Evolutionary conservation across 2,888 invertebrate genomes (phyloP), one percentile per base, ranked within the genome.

Genomic region (Amphipyra tragopoginis): DNA sequence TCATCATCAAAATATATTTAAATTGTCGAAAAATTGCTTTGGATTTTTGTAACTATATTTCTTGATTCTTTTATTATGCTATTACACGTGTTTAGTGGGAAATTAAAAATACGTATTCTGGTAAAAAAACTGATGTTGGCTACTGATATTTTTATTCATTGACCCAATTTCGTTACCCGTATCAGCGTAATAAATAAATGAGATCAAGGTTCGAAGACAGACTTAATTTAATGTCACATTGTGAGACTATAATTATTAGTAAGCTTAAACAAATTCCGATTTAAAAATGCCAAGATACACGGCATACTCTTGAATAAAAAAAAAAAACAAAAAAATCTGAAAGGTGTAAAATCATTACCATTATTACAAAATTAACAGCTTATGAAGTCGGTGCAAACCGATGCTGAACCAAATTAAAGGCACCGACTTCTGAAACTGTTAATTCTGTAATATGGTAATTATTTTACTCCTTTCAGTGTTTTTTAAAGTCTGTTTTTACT

Each of bases 1-100:
- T 75, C 53, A 54, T 63, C 39, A 61, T 62, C 59, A 66, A 55
- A 69, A 55, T 56, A 34, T 59, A 42, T 65, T 63, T 57, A 40
- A 65, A 56, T 61, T 39, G 14, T 68, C 51, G 43, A 10, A 40
- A 13, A 21, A 9, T 9, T 34, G 8, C 5, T 70, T 65, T 53
- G 21, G 26, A 34, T 34, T 49, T 53, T 13, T n/a, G n/a, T 53
- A 33, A 15, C 7, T 33, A 44, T 44, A 14, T 48, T 54, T 51
- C 33, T 9, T 6, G 9, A 33, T 6, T 54, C 34, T 14, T 44
- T 53, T 43, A 38, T 9, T 40, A 2, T 43, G 14, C 29, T 52
- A 39, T n/a, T 48, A 42, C 8, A 48, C 40, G 36, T 42, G 34
- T 29, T 29, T 45, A 45, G 34, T 48, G 29, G 1, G 7, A n/a